Evolutionary conservation across 2,888 invertebrate genomes (phyloP).

Genomic region (Sminthurides aquaticus): DNA sequence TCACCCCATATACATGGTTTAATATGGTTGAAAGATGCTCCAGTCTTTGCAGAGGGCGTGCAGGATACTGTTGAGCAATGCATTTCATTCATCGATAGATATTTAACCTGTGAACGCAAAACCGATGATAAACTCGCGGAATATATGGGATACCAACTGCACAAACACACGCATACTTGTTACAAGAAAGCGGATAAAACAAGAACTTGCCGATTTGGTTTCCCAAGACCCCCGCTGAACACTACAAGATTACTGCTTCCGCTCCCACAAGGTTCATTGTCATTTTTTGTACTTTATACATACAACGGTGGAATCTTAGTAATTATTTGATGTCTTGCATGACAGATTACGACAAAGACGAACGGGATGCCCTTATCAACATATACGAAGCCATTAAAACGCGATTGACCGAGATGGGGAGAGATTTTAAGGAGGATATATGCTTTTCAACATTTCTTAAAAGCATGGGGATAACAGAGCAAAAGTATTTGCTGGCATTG

Average conservation of each 20-base stretch:
- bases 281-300: neutral
- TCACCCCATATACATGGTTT: slow-evolving; percentile 23
- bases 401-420: neutral
- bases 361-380: neutral
- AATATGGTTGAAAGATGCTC: slow-evolving; percentile 24
- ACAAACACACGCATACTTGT: slow-evolving; percentile 22
- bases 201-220: slow-evolving; percentile 4
- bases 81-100: slow-evolving; percentile 21
- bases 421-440: slow-evolving; percentile 2
- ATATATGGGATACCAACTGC: slow-evolving; percentile 20
- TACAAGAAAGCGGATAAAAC: slow-evolving; percentile 8
- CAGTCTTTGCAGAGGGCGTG: slow-evolving; percentile 13
- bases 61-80: neutral
- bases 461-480: slow-evolving; percentile 22
- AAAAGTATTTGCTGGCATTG: slow-evolving; percentile 27
- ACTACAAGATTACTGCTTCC: neutral
- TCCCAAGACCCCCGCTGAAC: slow-evolving; percentile 11
- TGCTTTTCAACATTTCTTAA: slow-evolving; percentile 26
- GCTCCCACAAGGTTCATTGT: neutral
- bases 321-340: neutral
- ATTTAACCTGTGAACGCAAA: slow-evolving; percentile 19
- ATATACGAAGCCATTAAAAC: neutral
- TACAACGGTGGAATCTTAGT: neutral
- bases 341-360: too few species aligned
- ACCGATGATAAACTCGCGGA: neutral